Conservation (phyloP, 2,888 invertebrate species). For the Lepidocyrtoides sp. region DNA sequence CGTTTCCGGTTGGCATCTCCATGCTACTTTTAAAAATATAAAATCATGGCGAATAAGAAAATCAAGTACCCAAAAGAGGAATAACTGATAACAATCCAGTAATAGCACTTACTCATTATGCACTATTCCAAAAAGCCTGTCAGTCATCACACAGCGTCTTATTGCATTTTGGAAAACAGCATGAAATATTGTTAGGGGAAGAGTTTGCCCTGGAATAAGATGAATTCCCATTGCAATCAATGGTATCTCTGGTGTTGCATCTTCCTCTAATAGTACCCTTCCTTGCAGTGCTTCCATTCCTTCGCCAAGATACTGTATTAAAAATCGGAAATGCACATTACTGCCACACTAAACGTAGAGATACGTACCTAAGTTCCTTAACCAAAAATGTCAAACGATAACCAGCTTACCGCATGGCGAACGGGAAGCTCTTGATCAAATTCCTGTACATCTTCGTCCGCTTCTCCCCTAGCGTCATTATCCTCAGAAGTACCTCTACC, state of each 20-base stretch:
- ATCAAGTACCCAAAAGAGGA: no score
- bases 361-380: no score
- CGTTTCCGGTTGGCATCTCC: conserved; percentile 74
- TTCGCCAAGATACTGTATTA: conserved; percentile 88
- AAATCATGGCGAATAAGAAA: no score
- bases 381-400: neutral
- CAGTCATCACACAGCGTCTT: conserved; percentile 88
- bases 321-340: neutral
- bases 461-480: conserved; percentile 20
- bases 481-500: conserved; percentile 60
- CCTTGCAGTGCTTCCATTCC: conserved; percentile 90
- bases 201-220: conserved; percentile 92
- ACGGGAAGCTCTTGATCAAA: conserved; percentile 84
- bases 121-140: conserved; percentile 90
- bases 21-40: conserved; percentile 52
- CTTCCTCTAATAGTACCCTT: conserved; percentile 89
- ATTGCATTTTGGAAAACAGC: conserved; percentile 89
- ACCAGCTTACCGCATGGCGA: conserved; percentile 81
- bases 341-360: no score
- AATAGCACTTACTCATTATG: conserved; percentile 86
- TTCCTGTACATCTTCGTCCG: conserved; percentile 59
- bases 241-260: conserved; percentile 88
- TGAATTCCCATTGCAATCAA: conserved; percentile 90
- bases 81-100: neutral
- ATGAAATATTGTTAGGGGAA: conserved; percentile 90